A percentile compares a stretch with the other conserved stretches of the same genome.
Conservation (phyloP, 2,888 invertebrate genomes). For the Biston betularia region DNA sequence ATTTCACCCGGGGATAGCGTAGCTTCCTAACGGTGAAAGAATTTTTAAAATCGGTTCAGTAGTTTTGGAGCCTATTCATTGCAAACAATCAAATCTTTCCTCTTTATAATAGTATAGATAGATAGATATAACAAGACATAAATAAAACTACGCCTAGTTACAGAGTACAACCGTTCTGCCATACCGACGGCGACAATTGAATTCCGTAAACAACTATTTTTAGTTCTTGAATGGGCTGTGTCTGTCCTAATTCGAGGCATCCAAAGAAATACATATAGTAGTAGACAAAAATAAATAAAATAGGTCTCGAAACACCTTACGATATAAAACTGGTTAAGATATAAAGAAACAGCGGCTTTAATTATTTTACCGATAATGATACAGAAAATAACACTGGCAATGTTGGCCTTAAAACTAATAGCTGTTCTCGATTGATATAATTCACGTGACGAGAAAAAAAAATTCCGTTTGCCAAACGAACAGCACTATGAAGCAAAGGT, state of each 20-base stretch:
- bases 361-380: slow-evolving; percentile 53
- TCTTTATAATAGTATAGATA: no score
- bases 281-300: slow-evolving; percentile 1
- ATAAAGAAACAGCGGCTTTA: slow-evolving; percentile 28
- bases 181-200: slow-evolving; percentile 9
- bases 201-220: slow-evolving; percentile 26
- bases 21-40: no score
- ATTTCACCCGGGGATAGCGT: no score
- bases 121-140: background rate
- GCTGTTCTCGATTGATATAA: slow-evolving; percentile 53
- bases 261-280: background rate
- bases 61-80: no score
- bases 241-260: slow-evolving; percentile 5
- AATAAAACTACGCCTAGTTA: slow-evolving; percentile 3
- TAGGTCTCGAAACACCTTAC: slow-evolving; percentile 5
- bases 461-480: slow-evolving; percentile 46
- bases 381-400: slow-evolving; percentile 42
- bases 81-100: no score
- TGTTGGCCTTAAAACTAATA: slow-evolving; percentile 58
- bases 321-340: slow-evolving; percentile 20
- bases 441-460: slow-evolving; percentile 51
- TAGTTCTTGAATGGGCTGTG: slow-evolving; percentile 7
- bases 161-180: slow-evolving; percentile 6
- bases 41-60: no score
- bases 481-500: background rate